Percentiles rank a stretch among this genome's conserved stretches.
phyloP scores from a whole-genome alignment of 2,888 invertebrate species.

The Troilus luridus region DNA sequence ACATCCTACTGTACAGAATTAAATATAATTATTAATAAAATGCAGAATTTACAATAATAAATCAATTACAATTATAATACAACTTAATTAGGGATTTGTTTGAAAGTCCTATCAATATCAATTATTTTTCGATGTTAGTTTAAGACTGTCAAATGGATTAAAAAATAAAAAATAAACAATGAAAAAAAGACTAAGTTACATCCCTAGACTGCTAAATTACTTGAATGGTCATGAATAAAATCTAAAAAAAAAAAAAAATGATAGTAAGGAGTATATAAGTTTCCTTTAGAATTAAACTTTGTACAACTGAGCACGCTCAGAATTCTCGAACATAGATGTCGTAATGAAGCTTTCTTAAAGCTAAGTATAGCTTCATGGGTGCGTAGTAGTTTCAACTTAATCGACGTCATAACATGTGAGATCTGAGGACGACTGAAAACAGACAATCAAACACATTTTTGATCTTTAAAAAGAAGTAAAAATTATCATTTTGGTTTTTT shows the following conservation, averaged over 20 bases:
- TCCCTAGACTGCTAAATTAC: constrained; percentile 12
- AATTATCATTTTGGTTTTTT: not conserved
- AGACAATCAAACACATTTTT: constrained; percentile 57
- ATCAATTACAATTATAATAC: constrained; percentile 46
- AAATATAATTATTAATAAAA: not conserved
- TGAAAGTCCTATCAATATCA: constrained; percentile 11
- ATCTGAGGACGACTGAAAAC: constrained; percentile 60
- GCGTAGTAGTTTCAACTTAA: constrained; percentile 38
- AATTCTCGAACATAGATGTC: constrained; percentile 38
- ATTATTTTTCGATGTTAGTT: constrained; percentile 3
- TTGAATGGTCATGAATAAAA: constrained; percentile 32
- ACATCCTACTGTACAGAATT: constrained; percentile 4
- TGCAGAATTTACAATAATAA: constrained; percentile 20
- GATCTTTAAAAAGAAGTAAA: not conserved
- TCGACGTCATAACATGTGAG: constrained; percentile 56
- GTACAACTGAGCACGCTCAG: constrained; percentile 22
- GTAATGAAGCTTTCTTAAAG: constrained; percentile 21
- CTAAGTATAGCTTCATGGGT: constrained; percentile 55
- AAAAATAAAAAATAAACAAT: not conserved
- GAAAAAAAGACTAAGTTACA: constrained; percentile 6
- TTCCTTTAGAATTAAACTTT: constrained; percentile 10
- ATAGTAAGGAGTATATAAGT: constrained; percentile 31
- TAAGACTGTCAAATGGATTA: constrained; percentile 24
- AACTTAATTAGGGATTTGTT: not conserved
- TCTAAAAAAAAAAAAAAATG: constrained; percentile 16